Conservation (phyloP, 2,113 vertebrate species). For the Axis porcinus region DNA sequence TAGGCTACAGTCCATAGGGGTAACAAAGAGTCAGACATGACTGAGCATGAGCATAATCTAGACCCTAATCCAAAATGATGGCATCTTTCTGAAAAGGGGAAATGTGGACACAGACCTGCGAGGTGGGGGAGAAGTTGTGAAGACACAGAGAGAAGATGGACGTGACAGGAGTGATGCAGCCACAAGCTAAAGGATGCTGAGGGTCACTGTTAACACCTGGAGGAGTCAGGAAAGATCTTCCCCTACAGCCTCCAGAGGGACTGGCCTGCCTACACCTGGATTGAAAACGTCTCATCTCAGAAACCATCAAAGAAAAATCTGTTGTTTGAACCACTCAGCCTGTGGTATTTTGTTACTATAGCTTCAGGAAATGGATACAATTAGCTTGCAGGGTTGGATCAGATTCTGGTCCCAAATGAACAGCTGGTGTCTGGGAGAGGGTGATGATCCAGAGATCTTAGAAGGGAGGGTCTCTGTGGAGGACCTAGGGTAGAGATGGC, state of each 20-base stretch:
- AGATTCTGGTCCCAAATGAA: too few species aligned
- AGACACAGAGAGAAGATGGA: too few species aligned
- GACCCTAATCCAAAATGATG: too few species aligned
- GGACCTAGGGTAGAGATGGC: fast-evolving
- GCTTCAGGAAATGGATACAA: fast-evolving
- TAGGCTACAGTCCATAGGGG: neutral
- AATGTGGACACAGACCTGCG: neutral
- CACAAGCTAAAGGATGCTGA: fast-evolving
- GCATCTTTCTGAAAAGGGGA: too few species aligned
- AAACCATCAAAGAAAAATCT: fast-evolving
- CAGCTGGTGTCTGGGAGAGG: fast-evolving
- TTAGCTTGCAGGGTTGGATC: neutral
- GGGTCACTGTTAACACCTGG: fast-evolving
- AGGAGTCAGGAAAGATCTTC: fast-evolving
- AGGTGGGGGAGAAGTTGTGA: fast-evolving
- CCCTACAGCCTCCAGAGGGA: fast-evolving
- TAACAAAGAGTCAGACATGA: fast-evolving
- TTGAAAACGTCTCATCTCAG: fast-evolving
- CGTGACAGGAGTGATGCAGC: fast-evolving
- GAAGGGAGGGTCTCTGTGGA: neutral
- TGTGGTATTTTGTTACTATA: fast-evolving
- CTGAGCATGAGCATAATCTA: neutral
- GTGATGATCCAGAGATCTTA: fast-evolving
- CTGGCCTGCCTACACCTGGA: fast-evolving
- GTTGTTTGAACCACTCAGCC: neutral